Evolutionary conservation across 2,113 vertebrate species (phyloP), one percentile per base, ranked within the genome.

Genomic region (Tragelaphus imberbis): DNA sequence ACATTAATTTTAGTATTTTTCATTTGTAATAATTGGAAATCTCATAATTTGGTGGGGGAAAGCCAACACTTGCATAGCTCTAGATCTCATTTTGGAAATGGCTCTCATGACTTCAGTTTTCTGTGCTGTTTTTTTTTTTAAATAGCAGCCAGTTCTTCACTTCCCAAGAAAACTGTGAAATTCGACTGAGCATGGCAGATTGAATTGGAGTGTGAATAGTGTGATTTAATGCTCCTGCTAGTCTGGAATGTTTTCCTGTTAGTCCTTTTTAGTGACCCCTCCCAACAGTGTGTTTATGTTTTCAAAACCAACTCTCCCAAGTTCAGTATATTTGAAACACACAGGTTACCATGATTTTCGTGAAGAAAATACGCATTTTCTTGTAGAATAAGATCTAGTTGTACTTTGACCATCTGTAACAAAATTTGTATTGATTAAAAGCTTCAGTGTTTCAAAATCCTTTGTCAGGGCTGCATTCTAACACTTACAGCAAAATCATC

Each of bases 141-240:
- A 59, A 79, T 27, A 95, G 89, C 86, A 97, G 89, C 91, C 90
- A 91, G 80, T 94, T 97, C 97, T 96, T 98, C 97, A 97, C 97
- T 98, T 98, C 96, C 75, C 90, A 91, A 15, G 3, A 85, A 97
- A 98, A 96, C 98, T 98, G 92, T 98, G 98, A 98, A 98, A 98
- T 97, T 91, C 40, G 71, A 79, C 47, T 59, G 92, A 97, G 94
- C 94, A 75, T 88, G 94, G 97, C 96, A 98, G 93, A 97, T 91
- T 90, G 96, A 97, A 94, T 44, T 44, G 82, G 81, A 92, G 93
- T 82, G 82, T 88, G 87, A 97, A 97, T 33, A 88, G 33, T 7
- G 88, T 0, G 33, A 96, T 79, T 96, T 90, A 87, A 94, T 86
- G 82, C 56, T 87, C 51, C 96, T 95, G 95, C 12, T 49, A 65